These are phyloP conservation scores for Nezara viridula DNA, from an alignment of 2,888 invertebrate species.

Conservation along the genomic window DNA sequence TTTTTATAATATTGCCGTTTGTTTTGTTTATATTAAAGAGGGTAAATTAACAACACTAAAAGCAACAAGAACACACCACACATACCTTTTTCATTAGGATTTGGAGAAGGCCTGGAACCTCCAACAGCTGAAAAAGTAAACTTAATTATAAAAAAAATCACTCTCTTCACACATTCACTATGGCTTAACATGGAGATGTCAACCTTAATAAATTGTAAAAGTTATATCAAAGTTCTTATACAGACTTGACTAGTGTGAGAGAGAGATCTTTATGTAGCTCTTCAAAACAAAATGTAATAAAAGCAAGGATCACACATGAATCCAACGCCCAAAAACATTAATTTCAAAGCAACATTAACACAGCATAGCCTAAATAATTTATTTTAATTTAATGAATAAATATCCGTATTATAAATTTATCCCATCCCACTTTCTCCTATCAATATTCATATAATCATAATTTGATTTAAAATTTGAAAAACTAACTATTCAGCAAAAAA, in stretches of 20 bases:
- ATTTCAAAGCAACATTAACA: not conserved
- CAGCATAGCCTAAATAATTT: conserved; percentile 7
- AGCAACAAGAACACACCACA: conserved; percentile 51
- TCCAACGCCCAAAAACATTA: not conserved
- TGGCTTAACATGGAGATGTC: not conserved
- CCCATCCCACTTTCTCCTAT: no score
- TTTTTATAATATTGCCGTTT: not conserved
- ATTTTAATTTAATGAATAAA: not conserved
- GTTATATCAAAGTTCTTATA: not conserved
- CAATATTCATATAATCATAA: not conserved
- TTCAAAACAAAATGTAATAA: not conserved
- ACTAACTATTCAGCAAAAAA: not conserved
- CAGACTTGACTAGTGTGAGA: not conserved
- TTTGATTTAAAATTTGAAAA: not conserved
- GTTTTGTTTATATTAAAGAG: not conserved
- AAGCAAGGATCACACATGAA: conserved; percentile 5
- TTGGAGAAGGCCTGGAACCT: conserved; percentile 68
- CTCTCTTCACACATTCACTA: conserved; percentile 44
- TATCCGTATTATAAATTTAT: not conserved
- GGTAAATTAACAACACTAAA: not conserved
- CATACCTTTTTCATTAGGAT: conserved; percentile 68
- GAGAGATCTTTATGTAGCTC: not conserved
- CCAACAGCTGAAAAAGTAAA: conserved; percentile 64
- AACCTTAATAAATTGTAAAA: not conserved
- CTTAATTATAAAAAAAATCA: conserved; percentile 47